Base-by-base conservation (phyloP, 2,797 vertebrate genomes). In the Mormyrus hasselquistii region DNA sequence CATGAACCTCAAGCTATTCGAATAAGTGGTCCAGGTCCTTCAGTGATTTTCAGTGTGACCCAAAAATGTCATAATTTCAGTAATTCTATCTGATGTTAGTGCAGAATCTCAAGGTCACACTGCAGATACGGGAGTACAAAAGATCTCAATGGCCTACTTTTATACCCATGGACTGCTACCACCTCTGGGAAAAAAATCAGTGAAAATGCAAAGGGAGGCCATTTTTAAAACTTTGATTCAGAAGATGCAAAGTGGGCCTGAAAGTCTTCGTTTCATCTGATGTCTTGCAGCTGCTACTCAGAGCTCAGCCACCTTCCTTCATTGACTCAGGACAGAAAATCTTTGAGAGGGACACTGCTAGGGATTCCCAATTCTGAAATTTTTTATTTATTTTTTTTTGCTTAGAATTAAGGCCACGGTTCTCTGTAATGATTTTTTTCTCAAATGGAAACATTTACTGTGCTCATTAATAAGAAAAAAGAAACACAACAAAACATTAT, bases 61-160 rank as follows among this genome's bases (percentile, higher is more conserved):
- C 91, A 93, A 90, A 95, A 95, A 93, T 90, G 92, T 94, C 93
- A 93, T 89, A 79, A 89, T 90, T 91, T 49, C 88, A 92, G 86
- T 14, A 91, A 85, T 89, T 88, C 76, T 86, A 38, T 88, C 88
- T 92, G 90, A 93, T 92, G 90, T 90, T 29, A 10, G 79, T 89
- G 86, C 89, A 47, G 87, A 57, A 88, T 88, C 92, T 93, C 91
- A 94, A 93, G 92, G 93, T 95, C 93, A 94, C 92, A 92, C 88
- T 52, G 89, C 90, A 86, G 83, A 92, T 29, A 52, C 86, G n/a
- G 55, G 69, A 62, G 90, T 92, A 93, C 91, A 93, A 92, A 93
- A 92, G 93, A 94, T 93, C 91, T 94, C 94, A 93, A 89, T 89
- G 88, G 91, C 90, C 93, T 94, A 92, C 94, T 94, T 93, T 93